Evolutionary conservation across 2,888 invertebrate species (phyloP).

Genomic region (Trachelus stipa): DNA sequence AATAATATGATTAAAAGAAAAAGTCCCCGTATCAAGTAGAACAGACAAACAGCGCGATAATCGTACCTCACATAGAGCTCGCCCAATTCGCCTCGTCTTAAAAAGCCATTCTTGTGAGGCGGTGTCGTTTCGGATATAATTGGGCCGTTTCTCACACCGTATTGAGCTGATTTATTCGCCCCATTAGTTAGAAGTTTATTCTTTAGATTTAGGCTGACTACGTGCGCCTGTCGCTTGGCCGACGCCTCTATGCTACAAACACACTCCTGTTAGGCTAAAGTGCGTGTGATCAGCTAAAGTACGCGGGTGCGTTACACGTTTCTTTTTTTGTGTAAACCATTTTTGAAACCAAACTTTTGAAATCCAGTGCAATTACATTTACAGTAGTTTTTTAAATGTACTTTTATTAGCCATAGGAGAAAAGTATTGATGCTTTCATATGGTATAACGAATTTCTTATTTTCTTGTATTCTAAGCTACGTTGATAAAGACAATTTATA

Average conservation of each 20-base stretch:
- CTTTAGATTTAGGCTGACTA: conserved; percentile 61
- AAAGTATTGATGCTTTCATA: not conserved
- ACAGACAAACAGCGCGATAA: conserved; percentile 55
- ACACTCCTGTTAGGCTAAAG: conserved; percentile 52
- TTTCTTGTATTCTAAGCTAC: not conserved
- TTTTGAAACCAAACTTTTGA: too few species aligned
- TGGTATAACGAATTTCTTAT: not conserved
- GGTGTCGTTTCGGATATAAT: conserved; percentile 56
- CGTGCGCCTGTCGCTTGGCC: conserved; percentile 58
- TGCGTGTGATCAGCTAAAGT: not conserved
- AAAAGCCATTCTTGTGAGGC: conserved; percentile 63
- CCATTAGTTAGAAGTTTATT: conserved; percentile 62
- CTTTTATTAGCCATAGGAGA: not conserved
- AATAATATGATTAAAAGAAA: conserved; percentile 16
- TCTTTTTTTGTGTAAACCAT: not conserved
- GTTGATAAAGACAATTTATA: not conserved
- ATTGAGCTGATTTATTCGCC: conserved; percentile 58
- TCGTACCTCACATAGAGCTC: conserved; percentile 67
- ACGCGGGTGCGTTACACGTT: not conserved
- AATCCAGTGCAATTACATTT: too few species aligned
- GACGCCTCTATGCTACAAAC: conserved; percentile 63
- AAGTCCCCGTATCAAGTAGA: conserved; percentile 34
- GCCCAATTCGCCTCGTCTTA: conserved; percentile 65
- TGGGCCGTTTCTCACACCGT: conserved; percentile 53
- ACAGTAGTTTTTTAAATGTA: not conserved